Percentiles rank a stretch among this genome's conserved stretches.
These are phyloP conservation scores for Prolemur simus DNA, from an alignment of 2,113 vertebrate species.

Conservation along the genomic window DNA sequence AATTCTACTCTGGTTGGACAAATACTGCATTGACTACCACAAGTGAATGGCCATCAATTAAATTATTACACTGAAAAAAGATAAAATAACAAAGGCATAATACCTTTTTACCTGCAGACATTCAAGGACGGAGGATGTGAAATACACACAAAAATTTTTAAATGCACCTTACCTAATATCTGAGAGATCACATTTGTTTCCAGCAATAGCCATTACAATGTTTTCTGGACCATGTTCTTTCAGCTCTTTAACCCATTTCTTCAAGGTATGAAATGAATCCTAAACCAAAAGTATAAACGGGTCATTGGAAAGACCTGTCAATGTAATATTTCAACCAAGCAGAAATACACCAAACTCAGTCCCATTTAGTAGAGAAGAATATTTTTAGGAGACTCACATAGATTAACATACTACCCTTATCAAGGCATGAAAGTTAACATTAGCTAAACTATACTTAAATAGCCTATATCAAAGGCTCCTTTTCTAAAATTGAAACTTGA, in stretches of 20 bases:
- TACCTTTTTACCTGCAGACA: background rate
- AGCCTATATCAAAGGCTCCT: background rate
- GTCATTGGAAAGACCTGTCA: background rate
- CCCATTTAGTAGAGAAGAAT: background rate
- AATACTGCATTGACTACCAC: background rate
- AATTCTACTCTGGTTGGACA: background rate
- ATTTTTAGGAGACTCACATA: background rate
- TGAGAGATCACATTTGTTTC: constrained; percentile 98
- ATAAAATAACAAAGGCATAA: background rate
- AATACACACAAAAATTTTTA: background rate
- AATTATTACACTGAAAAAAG: background rate
- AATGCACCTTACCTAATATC: constrained; percentile 91
- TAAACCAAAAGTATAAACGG: constrained; percentile 79
- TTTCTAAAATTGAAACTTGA: constrained; percentile 1
- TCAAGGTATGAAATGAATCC: constrained; percentile 98
- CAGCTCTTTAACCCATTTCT: constrained; percentile 99
- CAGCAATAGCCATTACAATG: constrained; percentile 98
- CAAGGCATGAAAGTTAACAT: background rate
- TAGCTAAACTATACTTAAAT: background rate
- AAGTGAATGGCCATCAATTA: background rate
- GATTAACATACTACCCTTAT: background rate
- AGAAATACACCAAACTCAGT: background rate
- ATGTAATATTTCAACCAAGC: background rate
- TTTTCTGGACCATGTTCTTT: constrained; percentile 98
- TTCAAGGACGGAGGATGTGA: background rate